phyloP scores from a whole-genome alignment of 2,113 vertebrate species.

The Notothenia rossii region DNA sequence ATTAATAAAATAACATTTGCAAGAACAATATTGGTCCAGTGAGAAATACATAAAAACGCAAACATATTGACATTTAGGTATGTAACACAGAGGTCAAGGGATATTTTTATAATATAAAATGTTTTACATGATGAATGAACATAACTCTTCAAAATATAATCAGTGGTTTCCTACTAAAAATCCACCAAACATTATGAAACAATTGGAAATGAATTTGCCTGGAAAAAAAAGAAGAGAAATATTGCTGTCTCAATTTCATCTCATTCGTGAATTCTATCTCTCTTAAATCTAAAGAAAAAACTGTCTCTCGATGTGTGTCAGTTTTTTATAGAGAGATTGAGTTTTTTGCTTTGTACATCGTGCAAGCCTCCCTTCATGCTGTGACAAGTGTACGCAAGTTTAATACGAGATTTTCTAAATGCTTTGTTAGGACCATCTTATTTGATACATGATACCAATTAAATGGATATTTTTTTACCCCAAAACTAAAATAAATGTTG shows the following conservation, averaged over 20 bases:
- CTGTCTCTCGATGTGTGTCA: no score
- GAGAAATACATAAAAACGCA: neutral
- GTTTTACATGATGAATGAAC: neutral
- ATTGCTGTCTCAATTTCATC: no score
- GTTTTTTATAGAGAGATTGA: neutral
- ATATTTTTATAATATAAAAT: neutral
- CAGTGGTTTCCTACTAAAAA: neutral
- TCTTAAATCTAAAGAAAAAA: no score
- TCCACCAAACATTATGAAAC: neutral
- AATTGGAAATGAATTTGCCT: neutral
- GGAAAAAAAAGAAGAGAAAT: no score
- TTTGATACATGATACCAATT: neutral
- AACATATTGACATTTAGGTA: neutral
- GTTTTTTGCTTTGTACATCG: neutral
- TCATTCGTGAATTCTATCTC: no score
- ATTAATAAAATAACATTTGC: neutral
- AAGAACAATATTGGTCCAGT: slow-evolving; percentile 5
- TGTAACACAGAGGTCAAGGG: neutral
- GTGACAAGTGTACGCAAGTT: neutral
- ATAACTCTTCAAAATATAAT: neutral
- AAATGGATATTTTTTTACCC: slow-evolving; percentile 4
- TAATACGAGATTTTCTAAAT: neutral
- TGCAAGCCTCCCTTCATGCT: neutral
- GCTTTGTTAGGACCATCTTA: neutral
- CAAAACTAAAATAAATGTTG: neutral